Base-by-base conservation (phyloP, 1,140 invertebrate species). In the Drosophila sturtevanti region DNA sequence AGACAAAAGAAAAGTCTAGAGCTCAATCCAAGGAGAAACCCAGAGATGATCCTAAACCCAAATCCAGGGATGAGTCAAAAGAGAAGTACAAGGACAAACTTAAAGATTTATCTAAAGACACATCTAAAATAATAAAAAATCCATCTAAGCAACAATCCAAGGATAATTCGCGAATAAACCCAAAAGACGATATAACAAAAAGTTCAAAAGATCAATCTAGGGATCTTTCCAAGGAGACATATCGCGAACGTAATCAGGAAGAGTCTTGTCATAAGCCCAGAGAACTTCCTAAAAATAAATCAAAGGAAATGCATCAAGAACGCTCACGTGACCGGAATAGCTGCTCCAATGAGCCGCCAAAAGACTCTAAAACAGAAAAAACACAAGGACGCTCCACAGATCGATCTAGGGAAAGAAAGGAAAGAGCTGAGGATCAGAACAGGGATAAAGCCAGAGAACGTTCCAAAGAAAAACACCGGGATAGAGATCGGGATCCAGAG, bases 1-100 rank as follows among this genome's bases (percentile, higher is more conserved):
- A 72, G n/a, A n/a, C 65, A 7, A n/a, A 14, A 34, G 44, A 66
- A 3, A n/a, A 18, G n/a, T 9, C 52, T 16, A 65, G 14, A 4
- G 59, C 62, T 21, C 59, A 10, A n/a, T 61, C 59, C 5, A 31
- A n/a, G 10, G 51, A 72, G 34, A 70, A 59, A 18, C 11, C 10
- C 12, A 34, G 41, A 37, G 63, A 66, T 31, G 27, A n/a, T 2
- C 1, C 54, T 9, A 14, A 34, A 2, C 24, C 14, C 3, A 55
- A 31, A 18, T 24, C 5, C 1, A 52, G 51, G 2, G n/a, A 24
- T 54, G 22, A 24, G 6, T 54, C 22, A 21, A 54, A 54, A 54
- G 51, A 54, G 14, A 54, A n/a, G 11, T 11, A 24, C 22, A 56
- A 18, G 10, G 27, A 56, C 24, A 56, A 56, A 10, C 4, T 11